Percentiles rank a stretch among this genome's conserved stretches.
Conservation (phyloP, 2,888 invertebrate species). For the Idaea aversata region DNA sequence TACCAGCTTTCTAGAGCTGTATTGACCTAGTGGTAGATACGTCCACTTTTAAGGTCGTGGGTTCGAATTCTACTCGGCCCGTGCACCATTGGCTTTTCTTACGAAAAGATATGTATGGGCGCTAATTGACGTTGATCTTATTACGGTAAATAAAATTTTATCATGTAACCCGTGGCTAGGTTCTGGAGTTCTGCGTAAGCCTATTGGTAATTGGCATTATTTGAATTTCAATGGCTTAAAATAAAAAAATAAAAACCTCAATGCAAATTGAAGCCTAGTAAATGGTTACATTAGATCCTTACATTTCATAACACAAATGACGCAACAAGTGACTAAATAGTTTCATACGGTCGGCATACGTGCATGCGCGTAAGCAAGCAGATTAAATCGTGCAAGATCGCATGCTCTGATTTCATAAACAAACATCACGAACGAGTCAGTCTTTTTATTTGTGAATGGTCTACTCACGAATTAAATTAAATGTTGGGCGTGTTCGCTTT, state of each 20-base stretch:
- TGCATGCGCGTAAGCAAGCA: slow-evolving; percentile 10
- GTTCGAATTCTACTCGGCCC: too few species aligned
- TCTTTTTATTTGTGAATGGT: slow-evolving; percentile 3
- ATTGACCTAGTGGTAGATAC: too few species aligned
- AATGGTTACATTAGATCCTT: not conserved
- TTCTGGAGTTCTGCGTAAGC: too few species aligned
- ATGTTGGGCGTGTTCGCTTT: not conserved
- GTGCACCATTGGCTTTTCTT: too few species aligned
- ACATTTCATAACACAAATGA: not conserved
- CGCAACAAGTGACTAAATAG: slow-evolving; percentile 9
- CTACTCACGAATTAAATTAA: slow-evolving; percentile 14
- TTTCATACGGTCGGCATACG: slow-evolving; percentile 4
- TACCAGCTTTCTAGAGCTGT: too few species aligned
- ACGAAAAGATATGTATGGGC: too few species aligned
- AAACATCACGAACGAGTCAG: not conserved
- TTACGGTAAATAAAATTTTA: too few species aligned
- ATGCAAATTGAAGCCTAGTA: not conserved
- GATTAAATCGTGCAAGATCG: slow-evolving; percentile 13
- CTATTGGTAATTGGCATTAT: too few species aligned
- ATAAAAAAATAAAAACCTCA: not conserved
- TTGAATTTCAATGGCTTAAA: too few species aligned
- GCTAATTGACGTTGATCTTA: too few species aligned
- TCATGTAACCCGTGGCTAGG: too few species aligned
- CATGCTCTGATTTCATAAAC: slow-evolving; percentile 15
- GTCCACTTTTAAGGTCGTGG: too few species aligned